These are phyloP conservation scores for Tursiops truncatus DNA, from an alignment of 2,113 vertebrate species.

Conservation along the genomic window DNA sequence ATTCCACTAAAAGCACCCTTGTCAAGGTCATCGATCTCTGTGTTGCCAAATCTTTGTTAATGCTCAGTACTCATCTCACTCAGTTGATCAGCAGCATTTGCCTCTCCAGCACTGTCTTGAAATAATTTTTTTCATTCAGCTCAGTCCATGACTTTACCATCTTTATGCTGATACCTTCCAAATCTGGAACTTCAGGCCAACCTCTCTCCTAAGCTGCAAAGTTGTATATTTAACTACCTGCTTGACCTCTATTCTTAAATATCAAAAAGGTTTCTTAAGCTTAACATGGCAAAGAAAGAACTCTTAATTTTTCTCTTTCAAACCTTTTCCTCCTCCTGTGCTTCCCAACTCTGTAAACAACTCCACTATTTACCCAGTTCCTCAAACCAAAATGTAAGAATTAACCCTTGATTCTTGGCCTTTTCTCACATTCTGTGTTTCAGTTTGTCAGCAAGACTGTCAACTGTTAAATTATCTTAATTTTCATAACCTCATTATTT, in stretches of 20 bases:
- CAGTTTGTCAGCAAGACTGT: neutral
- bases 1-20: neutral
- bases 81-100: neutral
- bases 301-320: neutral
- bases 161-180: neutral
- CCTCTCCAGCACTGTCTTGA: neutral
- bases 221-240: neutral
- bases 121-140: neutral
- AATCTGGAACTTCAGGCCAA: neutral
- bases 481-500: constrained; percentile 3
- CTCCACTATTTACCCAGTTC: neutral
- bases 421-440: neutral
- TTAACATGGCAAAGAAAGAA: neutral
- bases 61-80: neutral
- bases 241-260: constrained; percentile 12
- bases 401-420: neutral
- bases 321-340: neutral
- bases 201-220: neutral
- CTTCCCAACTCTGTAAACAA: neutral
- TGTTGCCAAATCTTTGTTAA: neutral
- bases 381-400: neutral
- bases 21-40: neutral
- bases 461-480: neutral
- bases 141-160: neutral
- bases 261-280: neutral